phyloP scores from a whole-genome alignment of 1,140 invertebrate species.

The Plutomurus gul region DNA sequence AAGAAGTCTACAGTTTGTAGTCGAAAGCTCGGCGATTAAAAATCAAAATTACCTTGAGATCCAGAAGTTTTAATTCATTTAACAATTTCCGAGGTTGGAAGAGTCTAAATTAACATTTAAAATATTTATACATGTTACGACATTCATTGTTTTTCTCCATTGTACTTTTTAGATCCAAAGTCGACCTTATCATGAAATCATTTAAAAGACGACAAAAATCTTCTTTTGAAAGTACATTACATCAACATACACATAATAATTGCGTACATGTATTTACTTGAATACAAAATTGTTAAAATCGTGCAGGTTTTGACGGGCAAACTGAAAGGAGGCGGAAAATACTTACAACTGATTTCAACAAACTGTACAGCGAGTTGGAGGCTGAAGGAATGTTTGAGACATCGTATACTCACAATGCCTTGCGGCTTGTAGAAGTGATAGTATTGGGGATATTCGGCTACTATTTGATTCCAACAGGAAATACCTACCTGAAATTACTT shows the following conservation, averaged over 20 bases:
- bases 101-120: too few relatives aligned
- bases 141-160: too few relatives aligned
- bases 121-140: too few relatives aligned
- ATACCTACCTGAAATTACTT: neutral
- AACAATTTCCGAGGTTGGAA: too few relatives aligned
- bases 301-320: neutral
- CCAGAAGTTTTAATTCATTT: too few relatives aligned
- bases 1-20: too few relatives aligned
- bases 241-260: neutral
- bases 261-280: neutral
- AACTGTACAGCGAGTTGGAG: neutral
- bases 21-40: too few relatives aligned
- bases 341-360: neutral
- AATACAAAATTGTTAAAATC: neutral
- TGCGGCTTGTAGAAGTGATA: neutral
- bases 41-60: too few relatives aligned
- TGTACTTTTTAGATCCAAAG: constrained; percentile 29
- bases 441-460: neutral
- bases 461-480: neutral
- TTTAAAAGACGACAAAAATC: neutral
- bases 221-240: neutral
- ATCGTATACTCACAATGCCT: neutral
- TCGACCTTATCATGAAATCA: constrained; percentile 33
- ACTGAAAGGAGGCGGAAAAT: neutral
- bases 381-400: constrained; percentile 6